A percentile compares a stretch with the other conserved stretches of the same genome.
phyloP scores from a whole-genome alignment of 2,113 vertebrate genomes.

The Vanacampus margaritifer region DNA sequence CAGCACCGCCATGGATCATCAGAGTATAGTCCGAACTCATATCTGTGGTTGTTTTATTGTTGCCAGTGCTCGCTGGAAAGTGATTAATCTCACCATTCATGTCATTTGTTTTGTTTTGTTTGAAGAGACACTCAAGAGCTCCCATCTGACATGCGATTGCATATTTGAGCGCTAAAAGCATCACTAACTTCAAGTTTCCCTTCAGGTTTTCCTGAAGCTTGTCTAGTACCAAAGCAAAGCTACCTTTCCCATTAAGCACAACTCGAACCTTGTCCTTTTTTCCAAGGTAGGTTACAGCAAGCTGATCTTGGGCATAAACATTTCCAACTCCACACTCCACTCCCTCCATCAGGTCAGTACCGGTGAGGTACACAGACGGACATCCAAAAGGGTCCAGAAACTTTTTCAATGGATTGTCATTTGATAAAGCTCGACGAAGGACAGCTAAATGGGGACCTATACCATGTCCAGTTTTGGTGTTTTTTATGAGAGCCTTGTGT shows the following conservation, averaged over 20 bases:
- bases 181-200: constrained; percentile 63
- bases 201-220: constrained; percentile 63
- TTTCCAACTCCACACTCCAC: constrained; percentile 76
- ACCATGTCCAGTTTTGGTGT: constrained; percentile 71
- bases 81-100: constrained; percentile 27
- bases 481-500: constrained; percentile 72
- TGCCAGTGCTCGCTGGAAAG: constrained; percentile 13
- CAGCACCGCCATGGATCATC: constrained; percentile 76
- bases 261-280: constrained; percentile 67
- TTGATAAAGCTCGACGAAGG: constrained; percentile 60
- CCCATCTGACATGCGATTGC: constrained; percentile 73
- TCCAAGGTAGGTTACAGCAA: constrained; percentile 75
- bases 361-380: constrained; percentile 76
- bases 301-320: constrained; percentile 74
- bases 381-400: constrained; percentile 72
- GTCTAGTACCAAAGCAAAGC: constrained; percentile 57
- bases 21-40: constrained; percentile 56
- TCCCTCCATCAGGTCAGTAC: constrained; percentile 69
- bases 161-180: constrained; percentile 72
- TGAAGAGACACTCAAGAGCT: constrained; percentile 63
- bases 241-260: constrained; percentile 72
- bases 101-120: constrained; percentile 39
- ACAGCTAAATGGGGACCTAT: constrained; percentile 75
- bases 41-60: constrained; percentile 4
- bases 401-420: constrained; percentile 66